Base-by-base conservation (phyloP, 2,113 vertebrate genomes). In the Leptobrachium ailaonicum region DNA sequence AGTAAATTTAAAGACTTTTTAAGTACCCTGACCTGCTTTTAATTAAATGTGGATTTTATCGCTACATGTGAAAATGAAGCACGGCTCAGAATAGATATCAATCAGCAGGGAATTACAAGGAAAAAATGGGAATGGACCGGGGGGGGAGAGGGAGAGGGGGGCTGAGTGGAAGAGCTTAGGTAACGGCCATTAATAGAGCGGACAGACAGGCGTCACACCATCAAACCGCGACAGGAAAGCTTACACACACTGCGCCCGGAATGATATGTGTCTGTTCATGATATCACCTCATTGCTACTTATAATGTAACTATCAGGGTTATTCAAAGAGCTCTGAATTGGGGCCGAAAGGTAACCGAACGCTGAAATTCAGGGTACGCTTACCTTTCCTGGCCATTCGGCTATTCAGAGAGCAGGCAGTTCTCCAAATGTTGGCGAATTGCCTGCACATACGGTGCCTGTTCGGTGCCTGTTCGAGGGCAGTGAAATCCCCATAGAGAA, bases 1-100 rank as follows among this genome's bases (percentile, higher is more conserved):
- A 80, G 78, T 74, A 74, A 80, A 80, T 80, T 80, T 80, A 80
- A 80, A 68, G 63, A 80, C 78, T 80, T 73, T 80, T 80, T 80
- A 80, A 80, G 71, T 74, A 80, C 71, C 73, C 50, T 72, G 71
- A 80, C 78, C 78, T 80, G 78, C 53, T 66, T 80, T 80, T 80
- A 80, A 80, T 80, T 80, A 80, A 80, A 80, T 80, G 71, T 47
- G 62, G 71, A 80, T 66, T 73, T 80, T 80, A 73, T 56, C 74
- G 78, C 71, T 74, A 80, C 62, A 73, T 14, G 71, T 44, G 9
- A 66, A 68, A 73, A 58, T 72, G 78, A 73, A 72, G 73, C 73
- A 80, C 73, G 78, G 73, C 78, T 80, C 78, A 80, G 71, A 80
- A 66, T 44, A 66, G 50, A 63, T 53, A 80, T 74, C 71, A 80